Base-by-base conservation (phyloP, 35 echinoderm and acorn worm genomes). In the Ophioderma brevispina region DNA sequence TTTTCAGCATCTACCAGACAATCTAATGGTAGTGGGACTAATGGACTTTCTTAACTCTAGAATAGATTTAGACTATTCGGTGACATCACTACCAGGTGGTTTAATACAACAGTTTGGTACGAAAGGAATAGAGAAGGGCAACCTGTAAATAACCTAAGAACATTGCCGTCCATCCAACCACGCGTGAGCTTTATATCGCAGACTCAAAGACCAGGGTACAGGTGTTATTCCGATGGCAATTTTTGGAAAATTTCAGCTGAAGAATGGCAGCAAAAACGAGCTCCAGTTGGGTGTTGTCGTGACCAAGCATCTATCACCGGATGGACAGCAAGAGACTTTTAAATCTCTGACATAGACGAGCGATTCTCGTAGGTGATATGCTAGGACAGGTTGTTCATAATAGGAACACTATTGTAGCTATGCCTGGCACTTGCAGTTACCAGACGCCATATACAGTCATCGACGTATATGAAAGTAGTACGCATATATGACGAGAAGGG, bases 171-270 rank as follows among this genome's bases (percentile, higher is more conserved):
- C 82, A 87, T 64, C 33, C 38, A 17, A 63, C 86, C 33, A 91
- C 93, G 0, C 89, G 89, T 18, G 84, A 95, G 28, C 55, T 95
- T 13, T 87, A 91, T 49, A 84, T 95, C 41, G 78, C 93, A 17
- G 93, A 95, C 93, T 91, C 76, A 76, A 95, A 95, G 41, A 95
- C 91, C 36, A 70, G 93, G 77, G 85, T 95, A n/a, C 93, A 95
- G 70, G 77, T 91, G 13, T 95, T 95, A 90, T 37, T 86, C 70
- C 38, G 88, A 87, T 32, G 93, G 93, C 13, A 80, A 82, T 95
- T 90, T 77, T 28, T 90, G 23, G 89, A 13, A 95, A 95, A 70
- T 86, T 91, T 33, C 78, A 84, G 15, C 81, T 95, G 46, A 80
- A 90, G 34, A 56, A 95, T 28, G 25, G 91, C 39, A 81, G 84